Percentiles rank a stretch among this genome's conserved stretches.
These are phyloP conservation scores for Drosophila burlai DNA, from an alignment of 1,140 invertebrate genomes.

Conservation along the genomic window DNA sequence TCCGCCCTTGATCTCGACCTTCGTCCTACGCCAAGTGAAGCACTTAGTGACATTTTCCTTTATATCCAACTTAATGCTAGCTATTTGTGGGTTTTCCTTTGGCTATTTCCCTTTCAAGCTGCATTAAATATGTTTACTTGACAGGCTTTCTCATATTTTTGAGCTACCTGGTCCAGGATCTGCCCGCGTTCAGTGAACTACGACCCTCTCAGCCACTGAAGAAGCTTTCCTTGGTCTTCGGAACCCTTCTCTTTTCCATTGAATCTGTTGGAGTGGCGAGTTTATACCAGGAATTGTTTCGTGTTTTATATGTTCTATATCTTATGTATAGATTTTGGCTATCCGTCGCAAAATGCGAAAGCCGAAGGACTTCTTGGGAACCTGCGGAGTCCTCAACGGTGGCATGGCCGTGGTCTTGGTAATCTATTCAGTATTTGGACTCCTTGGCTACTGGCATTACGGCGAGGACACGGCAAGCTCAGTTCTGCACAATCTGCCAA, in stretches of 20 bases:
- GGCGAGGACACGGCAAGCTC: constrained; percentile 39
- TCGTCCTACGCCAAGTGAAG: constrained; percentile 47
- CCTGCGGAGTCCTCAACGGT: constrained; percentile 53
- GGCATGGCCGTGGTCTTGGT: constrained; percentile 44
- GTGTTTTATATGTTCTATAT: no score
- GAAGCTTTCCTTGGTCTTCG: constrained; percentile 44
- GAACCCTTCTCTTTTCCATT: constrained; percentile 55
- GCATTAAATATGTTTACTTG: not conserved
- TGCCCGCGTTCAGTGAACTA: constrained; percentile 45
- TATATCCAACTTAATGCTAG: constrained; percentile 33
- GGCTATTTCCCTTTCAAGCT: no score
- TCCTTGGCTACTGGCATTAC: constrained; percentile 60
- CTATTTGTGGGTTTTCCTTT: constrained; percentile 16
- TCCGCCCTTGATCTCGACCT: constrained; percentile 44
- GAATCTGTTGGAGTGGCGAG: constrained; percentile 60
- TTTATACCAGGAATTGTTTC: not conserved
- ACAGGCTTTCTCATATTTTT: constrained; percentile 32
- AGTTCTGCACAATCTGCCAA: constrained; percentile 55
- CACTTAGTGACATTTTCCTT: constrained; percentile 49
- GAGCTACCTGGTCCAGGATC: constrained; percentile 28
- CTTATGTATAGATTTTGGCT: constrained; percentile 31
- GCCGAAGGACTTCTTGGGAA: constrained; percentile 47
- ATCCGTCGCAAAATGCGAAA: constrained; percentile 41
- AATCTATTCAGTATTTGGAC: constrained; percentile 50
- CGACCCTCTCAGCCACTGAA: constrained; percentile 17